These are phyloP conservation scores for Oncorhynchus mykiss DNA, from an alignment of 2,113 vertebrate genomes.

Conservation along the genomic window DNA sequence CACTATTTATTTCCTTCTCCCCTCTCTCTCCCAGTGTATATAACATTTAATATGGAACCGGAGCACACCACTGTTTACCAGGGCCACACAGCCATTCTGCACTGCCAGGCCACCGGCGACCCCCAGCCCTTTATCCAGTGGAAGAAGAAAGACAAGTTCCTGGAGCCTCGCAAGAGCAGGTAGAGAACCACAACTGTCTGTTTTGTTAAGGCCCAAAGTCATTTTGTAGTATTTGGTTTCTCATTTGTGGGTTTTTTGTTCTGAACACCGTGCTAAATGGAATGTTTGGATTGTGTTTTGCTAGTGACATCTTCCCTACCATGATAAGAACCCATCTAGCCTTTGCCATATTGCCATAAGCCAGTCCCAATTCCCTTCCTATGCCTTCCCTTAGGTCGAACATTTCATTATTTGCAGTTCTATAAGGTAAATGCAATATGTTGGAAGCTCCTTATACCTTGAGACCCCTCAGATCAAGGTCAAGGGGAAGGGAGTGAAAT, in stretches of 20 bases:
- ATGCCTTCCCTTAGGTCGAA: no score
- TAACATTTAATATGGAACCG: constrained; percentile 83
- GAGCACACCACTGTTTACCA: constrained; percentile 85
- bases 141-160: constrained; percentile 84
- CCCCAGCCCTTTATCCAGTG: constrained; percentile 83
- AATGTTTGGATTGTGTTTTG: no score
- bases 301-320: no score
- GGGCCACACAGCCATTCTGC: constrained; percentile 85
- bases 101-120: constrained; percentile 85
- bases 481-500: no score
- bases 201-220: not conserved
- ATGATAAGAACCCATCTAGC: no score
- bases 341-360: no score
- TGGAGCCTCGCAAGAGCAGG: constrained; percentile 79
- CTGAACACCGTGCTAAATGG: no score
- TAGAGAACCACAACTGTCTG: constrained; percentile 41
- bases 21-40: constrained; percentile 68
- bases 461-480: no score
- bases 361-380: no score
- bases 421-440: no score
- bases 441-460: no score
- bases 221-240: not conserved
- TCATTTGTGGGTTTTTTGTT: not conserved
- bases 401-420: no score
- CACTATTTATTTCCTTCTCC: not conserved